Conservation (phyloP, 1,140 invertebrate species). For the Drosophila micromelanica region DNA sequence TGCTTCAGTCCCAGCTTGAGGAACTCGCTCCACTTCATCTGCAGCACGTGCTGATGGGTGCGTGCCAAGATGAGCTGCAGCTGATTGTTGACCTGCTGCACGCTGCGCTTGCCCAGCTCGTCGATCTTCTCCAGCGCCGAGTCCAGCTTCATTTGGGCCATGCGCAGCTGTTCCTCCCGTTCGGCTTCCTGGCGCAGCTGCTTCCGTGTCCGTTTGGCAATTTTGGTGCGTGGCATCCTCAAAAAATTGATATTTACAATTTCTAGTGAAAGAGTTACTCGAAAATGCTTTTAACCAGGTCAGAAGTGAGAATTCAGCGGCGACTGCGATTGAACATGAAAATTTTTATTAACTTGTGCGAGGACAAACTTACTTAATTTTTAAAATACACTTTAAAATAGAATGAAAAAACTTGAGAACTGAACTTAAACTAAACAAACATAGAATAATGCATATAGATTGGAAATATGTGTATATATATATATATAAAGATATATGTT, state of each 20-base stretch:
- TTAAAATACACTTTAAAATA: slow-evolving; percentile 31
- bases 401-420: background rate
- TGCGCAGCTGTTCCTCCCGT: slow-evolving; percentile 49
- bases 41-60: slow-evolving; percentile 39
- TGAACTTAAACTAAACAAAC: slow-evolving; percentile 20
- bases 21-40: slow-evolving; percentile 58
- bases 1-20: slow-evolving; percentile 2
- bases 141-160: slow-evolving; percentile 55
- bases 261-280: background rate
- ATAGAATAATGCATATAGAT: slow-evolving; percentile 8
- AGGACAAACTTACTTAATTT: slow-evolving; percentile 25
- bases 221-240: slow-evolving; percentile 66
- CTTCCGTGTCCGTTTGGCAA: slow-evolving; percentile 27
- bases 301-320: background rate
- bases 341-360: slow-evolving; percentile 32
- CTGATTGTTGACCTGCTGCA: slow-evolving; percentile 41
- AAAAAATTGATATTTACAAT: background rate
- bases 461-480: background rate
- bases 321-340: slow-evolving; percentile 12
- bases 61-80: slow-evolving; percentile 38
- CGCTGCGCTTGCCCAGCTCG: slow-evolving; percentile 20
- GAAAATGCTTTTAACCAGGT: background rate
- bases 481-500: slow-evolving; percentile 6
- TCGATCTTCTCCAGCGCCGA: slow-evolving; percentile 46
- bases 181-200: slow-evolving; percentile 41